Evolutionary conservation across 2,888 invertebrate genomes (phyloP), one percentile per base, ranked within the genome.

Genomic region (Folsomia manolachei): DNA sequence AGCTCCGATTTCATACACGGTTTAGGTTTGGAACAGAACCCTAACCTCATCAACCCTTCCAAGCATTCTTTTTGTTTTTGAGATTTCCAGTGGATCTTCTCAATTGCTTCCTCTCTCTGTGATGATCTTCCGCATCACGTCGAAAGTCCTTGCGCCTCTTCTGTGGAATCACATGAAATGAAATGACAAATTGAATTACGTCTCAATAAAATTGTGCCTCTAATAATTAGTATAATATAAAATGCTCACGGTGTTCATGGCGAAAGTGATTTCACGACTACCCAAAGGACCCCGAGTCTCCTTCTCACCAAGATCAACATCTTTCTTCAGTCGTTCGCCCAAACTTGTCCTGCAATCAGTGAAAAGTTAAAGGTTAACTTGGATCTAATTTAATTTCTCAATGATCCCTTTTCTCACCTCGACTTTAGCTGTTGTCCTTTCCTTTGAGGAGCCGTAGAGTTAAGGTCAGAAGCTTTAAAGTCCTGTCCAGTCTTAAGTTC

Each of bases 241-340:
- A 56, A 25, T n/a, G 23, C 76, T 78, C 82, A 86, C 86, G 82
- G 87, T 87, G 77, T 87, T 87, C 81, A 90, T 87, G 1, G 87
- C 86, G 81, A 93, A 94, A 23, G 90, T 90, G 90, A 94, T 92
- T 85, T 93, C 91, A 69, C 89, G 87, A 83, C 90, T 93, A 61
- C 93, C 90, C 14, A 88, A 83, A 0, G 90, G 85, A 80, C 90
- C 85, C 77, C 88, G 82, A 82, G 89, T 82, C 83, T 86, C 83
- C 81, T 87, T 83, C 81, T 84, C 68, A 62, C 87, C 87, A 14
- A 69, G 27, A 51, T 81, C 81, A n/a, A n/a, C n/a, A 7, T 81
- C 80, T 85, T 87, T 67, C 86, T 83, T 25, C 9, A 94, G 84
- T 80, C 94, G 86, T 76, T 94, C 92, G 26, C 90, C 93, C 27